phyloP scores from a whole-genome alignment of 1,140 invertebrate genomes.

The Eupristina koningsbergeri region DNA sequence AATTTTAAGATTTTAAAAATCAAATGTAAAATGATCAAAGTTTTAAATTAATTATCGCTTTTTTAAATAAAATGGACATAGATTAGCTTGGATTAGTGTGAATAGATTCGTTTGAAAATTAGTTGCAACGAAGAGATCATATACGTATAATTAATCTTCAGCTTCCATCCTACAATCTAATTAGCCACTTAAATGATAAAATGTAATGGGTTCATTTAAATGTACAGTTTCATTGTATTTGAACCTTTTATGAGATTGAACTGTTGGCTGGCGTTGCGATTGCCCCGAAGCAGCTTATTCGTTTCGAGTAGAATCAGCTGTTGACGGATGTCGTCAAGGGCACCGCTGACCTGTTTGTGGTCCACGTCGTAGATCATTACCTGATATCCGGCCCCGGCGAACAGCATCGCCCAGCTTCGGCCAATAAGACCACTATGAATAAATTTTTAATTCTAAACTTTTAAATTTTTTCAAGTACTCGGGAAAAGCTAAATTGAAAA shows the following conservation, averaged over 20 bases:
- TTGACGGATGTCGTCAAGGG: conserved; percentile 81
- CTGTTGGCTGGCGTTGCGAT: conserved; percentile 82
- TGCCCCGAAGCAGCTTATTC: conserved; percentile 83
- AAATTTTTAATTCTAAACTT: neutral
- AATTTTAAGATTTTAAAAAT: no score
- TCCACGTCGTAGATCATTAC: conserved; percentile 90
- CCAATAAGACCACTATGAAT: conserved; percentile 90
- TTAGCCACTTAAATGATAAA: neutral
- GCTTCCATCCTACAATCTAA: neutral
- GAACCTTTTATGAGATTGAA: conserved; percentile 84
- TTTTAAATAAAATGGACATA: no score
- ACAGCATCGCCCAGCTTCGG: conserved; percentile 95
- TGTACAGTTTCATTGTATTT: neutral
- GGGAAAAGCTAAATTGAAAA: no score
- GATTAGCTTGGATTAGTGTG: no score
- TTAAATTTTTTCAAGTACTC: no score
- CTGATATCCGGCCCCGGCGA: conserved; percentile 91
- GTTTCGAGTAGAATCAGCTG: conserved; percentile 83
- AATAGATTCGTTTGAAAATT: no score
- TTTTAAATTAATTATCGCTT: no score
- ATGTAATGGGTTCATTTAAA: neutral
- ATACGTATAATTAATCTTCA: neutral
- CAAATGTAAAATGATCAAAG: no score
- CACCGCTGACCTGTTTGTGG: conserved; percentile 81
- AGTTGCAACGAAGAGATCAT: neutral